Percentiles rank a stretch among this genome's conserved stretches.
Evolutionary conservation across 2,113 vertebrate species (phyloP).

Genomic region (Symphodus melops): DNA sequence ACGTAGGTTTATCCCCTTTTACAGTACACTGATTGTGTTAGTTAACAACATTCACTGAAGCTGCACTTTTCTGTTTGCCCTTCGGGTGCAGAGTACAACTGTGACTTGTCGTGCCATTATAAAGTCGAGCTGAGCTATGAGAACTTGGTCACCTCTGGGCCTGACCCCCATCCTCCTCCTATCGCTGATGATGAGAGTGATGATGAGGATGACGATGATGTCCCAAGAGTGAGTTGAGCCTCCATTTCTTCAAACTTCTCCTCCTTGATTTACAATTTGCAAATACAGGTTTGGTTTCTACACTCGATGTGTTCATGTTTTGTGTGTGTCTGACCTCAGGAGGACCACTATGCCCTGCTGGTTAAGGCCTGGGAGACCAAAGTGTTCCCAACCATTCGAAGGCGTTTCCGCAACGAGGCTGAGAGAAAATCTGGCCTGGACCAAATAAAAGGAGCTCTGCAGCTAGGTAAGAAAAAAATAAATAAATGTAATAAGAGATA

Average conservation of each 20-base stretch:
- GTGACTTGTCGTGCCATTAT: slow-evolving; percentile 93
- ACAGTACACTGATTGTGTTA: too few relatives aligned
- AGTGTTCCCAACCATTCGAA: slow-evolving; percentile 98
- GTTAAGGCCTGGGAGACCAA: slow-evolving; percentile 99
- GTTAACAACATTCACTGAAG: too few relatives aligned
- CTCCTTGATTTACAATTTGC: background rate
- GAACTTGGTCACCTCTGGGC: slow-evolving; percentile 95
- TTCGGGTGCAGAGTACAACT: slow-evolving; percentile 91
- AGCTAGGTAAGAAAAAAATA: slow-evolving; percentile 89
- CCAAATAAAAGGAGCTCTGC: slow-evolving; percentile 97
- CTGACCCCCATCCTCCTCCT: slow-evolving; percentile 91
- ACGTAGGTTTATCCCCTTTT: slow-evolving; percentile 80
- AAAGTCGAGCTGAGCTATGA: slow-evolving; percentile 97
- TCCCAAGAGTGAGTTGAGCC: slow-evolving; percentile 88
- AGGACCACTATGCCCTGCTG: slow-evolving; percentile 96
- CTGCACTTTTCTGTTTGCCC: background rate
- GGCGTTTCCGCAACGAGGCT: slow-evolving; percentile 97
- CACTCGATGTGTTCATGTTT: background rate
- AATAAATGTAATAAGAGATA: background rate
- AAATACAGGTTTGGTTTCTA: background rate
- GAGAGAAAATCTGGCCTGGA: slow-evolving; percentile 97
- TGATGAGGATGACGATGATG: slow-evolving; percentile 94
- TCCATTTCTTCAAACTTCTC: background rate
- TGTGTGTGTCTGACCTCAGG: slow-evolving; percentile 77
- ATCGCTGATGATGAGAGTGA: slow-evolving; percentile 97